phyloP scores from a whole-genome alignment of 2,797 vertebrate species.

The Acanthornis magna region DNA sequence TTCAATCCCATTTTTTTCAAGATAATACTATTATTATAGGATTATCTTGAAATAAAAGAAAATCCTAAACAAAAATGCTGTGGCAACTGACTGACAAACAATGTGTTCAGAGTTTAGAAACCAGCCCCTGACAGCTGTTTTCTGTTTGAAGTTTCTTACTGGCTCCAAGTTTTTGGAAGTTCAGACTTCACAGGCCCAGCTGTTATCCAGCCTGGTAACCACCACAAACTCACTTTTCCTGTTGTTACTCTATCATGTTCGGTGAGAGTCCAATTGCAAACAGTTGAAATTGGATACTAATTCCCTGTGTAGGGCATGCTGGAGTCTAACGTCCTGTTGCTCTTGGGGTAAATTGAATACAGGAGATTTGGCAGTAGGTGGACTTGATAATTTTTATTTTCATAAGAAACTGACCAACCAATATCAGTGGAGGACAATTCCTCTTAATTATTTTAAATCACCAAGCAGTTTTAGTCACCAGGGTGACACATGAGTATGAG shows the following conservation, averaged over 20 bases:
- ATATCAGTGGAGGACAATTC: background rate
- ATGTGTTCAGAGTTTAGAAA: background rate
- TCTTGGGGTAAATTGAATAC: background rate
- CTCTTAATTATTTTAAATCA: background rate
- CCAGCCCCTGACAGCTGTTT: background rate
- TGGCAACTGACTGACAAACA: background rate
- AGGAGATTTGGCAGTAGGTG: background rate
- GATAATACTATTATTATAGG: no score
- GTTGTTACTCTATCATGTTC: rapidly evolving
- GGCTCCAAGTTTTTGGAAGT: background rate
- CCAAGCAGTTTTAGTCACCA: background rate
- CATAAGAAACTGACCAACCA: background rate
- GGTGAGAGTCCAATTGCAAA: background rate
- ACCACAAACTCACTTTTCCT: background rate
- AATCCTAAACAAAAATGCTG: background rate
- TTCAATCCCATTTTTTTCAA: background rate
- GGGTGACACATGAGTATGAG: background rate
- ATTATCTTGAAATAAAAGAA: no score
- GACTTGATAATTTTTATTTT: background rate
- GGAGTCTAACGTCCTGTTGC: background rate
- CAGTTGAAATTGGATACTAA: background rate
- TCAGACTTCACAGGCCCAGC: background rate
- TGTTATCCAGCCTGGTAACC: background rate
- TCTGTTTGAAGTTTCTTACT: background rate
- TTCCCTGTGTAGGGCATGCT: background rate